Evolutionary conservation across 37 sponge, comb jelly and placozoan species (phyloP), one percentile per base, ranked within the genome.

Genomic region (Halisarca cf. caerulea): DNA sequence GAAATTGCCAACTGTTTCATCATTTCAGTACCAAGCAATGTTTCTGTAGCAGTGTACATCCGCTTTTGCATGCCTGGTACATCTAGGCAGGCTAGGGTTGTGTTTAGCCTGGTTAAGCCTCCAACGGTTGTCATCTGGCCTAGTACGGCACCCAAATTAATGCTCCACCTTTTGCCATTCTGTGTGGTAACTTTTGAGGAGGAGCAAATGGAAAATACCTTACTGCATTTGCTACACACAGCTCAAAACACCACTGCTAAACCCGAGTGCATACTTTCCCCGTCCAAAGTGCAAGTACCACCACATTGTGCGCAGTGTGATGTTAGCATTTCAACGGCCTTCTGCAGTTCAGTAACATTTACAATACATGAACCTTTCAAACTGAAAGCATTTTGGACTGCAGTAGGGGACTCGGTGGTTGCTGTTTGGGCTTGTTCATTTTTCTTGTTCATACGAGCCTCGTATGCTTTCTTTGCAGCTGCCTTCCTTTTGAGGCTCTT

Each of bases 41-140:
- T 18, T 72, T 89, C 89, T n/a, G 81, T n/a, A 35, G 2, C 23
- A 2, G 35, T 70, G 59, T 84, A 89, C 11, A 24, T 78, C 0
- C 80, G 7, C 59, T 79, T 82, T 24, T 75, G 2, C 85, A 89
- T 89, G 42, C 78, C 85, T 59, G 85, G 89, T 0, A 89, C 75
- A 27, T 81, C 88, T 35, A 85, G 58, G 3, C 15, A 9, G 72
- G 79, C 40, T 45, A 89, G 28, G n/a, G 89, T 59, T 14, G 66
- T 69, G 35, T 84, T 33, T 25, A 89, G 73, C 37, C 28, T 43
- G 25, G 75, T 44, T 20, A 79, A 86, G 1, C 90, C 86, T 20
- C 83, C 90, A n/a, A 85, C 86, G 6, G 82, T 80, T 15, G 78
- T 3, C n/a, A n/a, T n/a, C 25, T 89, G 82, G 2, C 85, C 90